Evolutionary conservation across 2,113 vertebrate genomes (phyloP), one percentile per base, ranked within the genome.

Genomic region (Toxotes chatareus): DNA sequence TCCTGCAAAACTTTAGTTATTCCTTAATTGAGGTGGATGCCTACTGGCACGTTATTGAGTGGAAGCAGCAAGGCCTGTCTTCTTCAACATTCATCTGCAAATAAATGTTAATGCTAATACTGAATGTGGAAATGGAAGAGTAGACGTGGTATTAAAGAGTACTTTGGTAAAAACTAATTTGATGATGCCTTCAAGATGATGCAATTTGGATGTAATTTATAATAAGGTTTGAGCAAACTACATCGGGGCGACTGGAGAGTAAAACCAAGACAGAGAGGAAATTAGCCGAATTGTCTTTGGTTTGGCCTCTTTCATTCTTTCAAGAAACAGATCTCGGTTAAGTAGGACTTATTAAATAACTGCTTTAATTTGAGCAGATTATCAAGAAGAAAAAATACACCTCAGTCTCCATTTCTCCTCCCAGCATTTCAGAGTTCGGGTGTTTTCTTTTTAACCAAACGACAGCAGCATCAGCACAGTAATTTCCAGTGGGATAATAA

Each of bases 401-500:
- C 51, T 82, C 32, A 14, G 32, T 67, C 57, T 67, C 21, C 19
- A 47, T 75, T 83, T 83, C 1, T 68, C 51, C 64, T 64, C 56
- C 57, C 19, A 51, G 72, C 80, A 63, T 83, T 81, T 83, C 32
- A 59, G 38, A 70, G 69, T 79, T 62, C 16, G 69, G 49, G 21
- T 86, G 69, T 89, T 86, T 90, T 79, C 69, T 84, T 88, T 83
- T 74, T 71, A 86, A 83, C 77, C 83, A 87, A 89, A 83, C 14
- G 65, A 60, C 55, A 72, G 86, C 82, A 84, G 77, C 82, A 90
- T 84, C 86, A 82, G 82, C 77, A 68, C 59, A 79, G 85, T 84
- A 73, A 92, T 92, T 92, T 93, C 51, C 83, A 84, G 59, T 47
- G 36, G 66, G 66, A 90, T 86, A 89, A 93, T 90, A 91, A 90